phyloP scores from a whole-genome alignment of 1,140 invertebrate genomes.

The Drosophila nebulosa region DNA sequence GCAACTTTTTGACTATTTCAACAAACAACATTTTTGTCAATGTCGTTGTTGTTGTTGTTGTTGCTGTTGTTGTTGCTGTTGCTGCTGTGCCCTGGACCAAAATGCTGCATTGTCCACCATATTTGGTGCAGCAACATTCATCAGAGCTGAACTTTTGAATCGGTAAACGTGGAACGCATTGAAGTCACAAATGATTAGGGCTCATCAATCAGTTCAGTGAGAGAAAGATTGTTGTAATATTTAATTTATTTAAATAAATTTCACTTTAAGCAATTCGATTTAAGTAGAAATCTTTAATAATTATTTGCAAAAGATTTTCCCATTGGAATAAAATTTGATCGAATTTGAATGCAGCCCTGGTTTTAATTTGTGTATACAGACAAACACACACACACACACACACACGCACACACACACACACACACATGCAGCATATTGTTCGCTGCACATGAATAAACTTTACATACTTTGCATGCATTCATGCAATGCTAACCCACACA shows the following conservation, averaged over 20 bases:
- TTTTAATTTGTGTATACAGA: too few species aligned
- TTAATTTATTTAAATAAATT: too few species aligned
- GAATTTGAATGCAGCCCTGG: conserved; percentile 12
- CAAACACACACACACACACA: background rate
- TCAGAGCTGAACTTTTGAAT: background rate
- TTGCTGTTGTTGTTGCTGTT: background rate
- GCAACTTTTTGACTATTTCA: conserved; percentile 72
- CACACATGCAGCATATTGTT: background rate
- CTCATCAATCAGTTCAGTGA: background rate
- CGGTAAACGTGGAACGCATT: background rate
- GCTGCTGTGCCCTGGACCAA: background rate
- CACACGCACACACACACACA: background rate
- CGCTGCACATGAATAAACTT: conserved; percentile 49
- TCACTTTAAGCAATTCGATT: too few species aligned
- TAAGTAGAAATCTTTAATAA: background rate
- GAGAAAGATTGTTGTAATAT: too few species aligned
- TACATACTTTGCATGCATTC: conserved; percentile 61
- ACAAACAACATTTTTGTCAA: conserved; percentile 37
- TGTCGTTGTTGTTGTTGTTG: background rate
- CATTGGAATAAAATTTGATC: background rate
- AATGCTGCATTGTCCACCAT: background rate
- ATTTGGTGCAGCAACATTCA: background rate
- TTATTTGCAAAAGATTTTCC: background rate
- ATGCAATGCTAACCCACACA: conserved; percentile 15
- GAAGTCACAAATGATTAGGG: background rate